A percentile compares a stretch with the other conserved stretches of the same genome.
Conservation (phyloP, 2,113 vertebrate species). For the Procavia capensis region DNA sequence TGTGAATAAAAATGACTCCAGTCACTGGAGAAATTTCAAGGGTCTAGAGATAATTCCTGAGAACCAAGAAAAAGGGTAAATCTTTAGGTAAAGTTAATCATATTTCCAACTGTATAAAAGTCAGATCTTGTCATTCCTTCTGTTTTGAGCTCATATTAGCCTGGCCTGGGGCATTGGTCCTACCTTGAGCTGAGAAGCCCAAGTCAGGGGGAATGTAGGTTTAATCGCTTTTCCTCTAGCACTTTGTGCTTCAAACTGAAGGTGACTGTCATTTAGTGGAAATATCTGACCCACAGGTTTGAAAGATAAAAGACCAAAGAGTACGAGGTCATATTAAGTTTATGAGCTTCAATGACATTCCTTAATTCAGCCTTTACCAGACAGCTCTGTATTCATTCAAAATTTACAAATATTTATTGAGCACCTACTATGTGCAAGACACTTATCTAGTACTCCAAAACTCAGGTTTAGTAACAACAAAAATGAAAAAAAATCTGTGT, state of each 20-base stretch:
- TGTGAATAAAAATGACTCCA: not conserved
- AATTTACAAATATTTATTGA: not conserved
- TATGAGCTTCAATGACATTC: not conserved
- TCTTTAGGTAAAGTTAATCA: not conserved
- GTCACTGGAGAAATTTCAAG: not conserved
- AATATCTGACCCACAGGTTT: not conserved
- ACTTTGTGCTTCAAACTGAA: not conserved
- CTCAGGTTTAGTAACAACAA: not conserved
- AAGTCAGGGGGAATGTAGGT: not conserved
- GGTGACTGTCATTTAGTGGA: not conserved
- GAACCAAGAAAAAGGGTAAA: not conserved
- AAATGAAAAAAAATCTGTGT: conserved; percentile 31
- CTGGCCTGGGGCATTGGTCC: not conserved
- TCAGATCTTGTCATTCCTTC: not conserved
- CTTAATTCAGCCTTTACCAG: not conserved
- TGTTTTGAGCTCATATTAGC: not conserved
- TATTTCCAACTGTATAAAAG: not conserved
- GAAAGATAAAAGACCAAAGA: not conserved
- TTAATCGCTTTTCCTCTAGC: not conserved
- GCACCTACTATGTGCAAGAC: not conserved
- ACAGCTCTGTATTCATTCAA: not conserved
- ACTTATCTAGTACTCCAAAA: not conserved
- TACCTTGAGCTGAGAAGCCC: not conserved
- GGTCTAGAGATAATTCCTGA: not conserved
- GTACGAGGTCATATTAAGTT: not conserved